Evolutionary conservation across 1,140 invertebrate species (phyloP), one percentile per base, ranked within the genome.

Genomic region (Calephelis virginiensis): DNA sequence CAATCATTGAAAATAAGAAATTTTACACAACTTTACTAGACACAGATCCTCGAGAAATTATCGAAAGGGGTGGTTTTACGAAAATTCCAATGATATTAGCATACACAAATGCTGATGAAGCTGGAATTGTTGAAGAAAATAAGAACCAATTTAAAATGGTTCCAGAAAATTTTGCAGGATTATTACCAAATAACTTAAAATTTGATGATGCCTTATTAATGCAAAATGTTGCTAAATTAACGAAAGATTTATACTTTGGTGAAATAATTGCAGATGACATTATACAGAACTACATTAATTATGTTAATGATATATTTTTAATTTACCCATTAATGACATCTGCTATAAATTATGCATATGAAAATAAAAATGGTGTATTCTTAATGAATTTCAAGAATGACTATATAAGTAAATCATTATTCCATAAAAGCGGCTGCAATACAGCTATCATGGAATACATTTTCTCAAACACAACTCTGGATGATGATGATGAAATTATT

Each of bases 231-330:
- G 74, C 74, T 10, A 74, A 77, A 63, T 61, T 82, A 10, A 77
- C 85, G 1, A 85, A 83, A 71, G 70, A 81, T 6, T 83, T 83
- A 71, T 90, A 90, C 62, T 89, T 89, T 69, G 72, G 67, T 3
- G 73, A 80, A 56, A 69, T 5, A 60, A 75, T 11, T 38, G 73
- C 5, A 48, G 56, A 7, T 14, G 74, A 71, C 56, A 48, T 79
- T 8, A 49, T 72, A 5, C 64, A 80, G 13, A 80, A 67, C 11
- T 87, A 78, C 61, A 63, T 72, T n/a, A 75, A 82, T 56, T 90
- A 85, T 67, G 64, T 83, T 2, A 76, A 86, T 66, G 88, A 90
- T 56, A 61, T 88, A 17, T 80, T 78, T 37, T 72, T 78, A 10
- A 78, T 76, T 49, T 89, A 85, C 61, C 86, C 88, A 0, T 64